phyloP scores from a whole-genome alignment of 2,888 invertebrate species.

The Lymantria dispar region DNA sequence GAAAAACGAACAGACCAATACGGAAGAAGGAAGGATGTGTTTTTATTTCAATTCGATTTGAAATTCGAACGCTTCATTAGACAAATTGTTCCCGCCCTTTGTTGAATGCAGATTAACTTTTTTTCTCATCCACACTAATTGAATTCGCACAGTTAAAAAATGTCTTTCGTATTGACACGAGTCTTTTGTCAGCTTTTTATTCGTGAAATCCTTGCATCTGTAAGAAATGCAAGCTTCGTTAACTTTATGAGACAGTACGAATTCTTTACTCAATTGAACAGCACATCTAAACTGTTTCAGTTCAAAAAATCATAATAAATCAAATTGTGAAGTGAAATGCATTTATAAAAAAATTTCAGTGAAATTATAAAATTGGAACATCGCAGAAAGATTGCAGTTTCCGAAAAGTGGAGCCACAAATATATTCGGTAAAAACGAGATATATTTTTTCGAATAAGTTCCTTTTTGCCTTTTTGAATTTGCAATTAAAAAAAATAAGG shows the following conservation, averaged over 20 bases:
- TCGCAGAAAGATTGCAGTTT: too few species aligned
- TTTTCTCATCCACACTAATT: conserved; percentile 40
- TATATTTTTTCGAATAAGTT: too few species aligned
- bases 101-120: conserved; percentile 44
- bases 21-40: conserved; percentile 76
- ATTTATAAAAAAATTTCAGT: too few species aligned
- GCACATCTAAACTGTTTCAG: neutral
- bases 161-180: conserved; percentile 16
- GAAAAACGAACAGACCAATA: conserved; percentile 57
- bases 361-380: too few species aligned
- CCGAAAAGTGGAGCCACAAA: too few species aligned
- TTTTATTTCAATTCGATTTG: conserved; percentile 57
- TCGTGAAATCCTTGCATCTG: conserved; percentile 11
- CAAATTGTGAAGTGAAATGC: neutral
- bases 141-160: conserved; percentile 22
- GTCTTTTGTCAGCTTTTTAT: conserved; percentile 16
- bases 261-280: conserved; percentile 1
- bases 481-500: too few species aligned
- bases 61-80: conserved; percentile 67
- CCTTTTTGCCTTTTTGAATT: too few species aligned
- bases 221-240: conserved; percentile 20
- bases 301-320: neutral
- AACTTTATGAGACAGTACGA: conserved; percentile 10
- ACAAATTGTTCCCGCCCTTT: conserved; percentile 67
- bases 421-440: too few species aligned